Evolutionary conservation across 2,888 invertebrate genomes (phyloP).

Genomic region (Encarsia formosa): DNA sequence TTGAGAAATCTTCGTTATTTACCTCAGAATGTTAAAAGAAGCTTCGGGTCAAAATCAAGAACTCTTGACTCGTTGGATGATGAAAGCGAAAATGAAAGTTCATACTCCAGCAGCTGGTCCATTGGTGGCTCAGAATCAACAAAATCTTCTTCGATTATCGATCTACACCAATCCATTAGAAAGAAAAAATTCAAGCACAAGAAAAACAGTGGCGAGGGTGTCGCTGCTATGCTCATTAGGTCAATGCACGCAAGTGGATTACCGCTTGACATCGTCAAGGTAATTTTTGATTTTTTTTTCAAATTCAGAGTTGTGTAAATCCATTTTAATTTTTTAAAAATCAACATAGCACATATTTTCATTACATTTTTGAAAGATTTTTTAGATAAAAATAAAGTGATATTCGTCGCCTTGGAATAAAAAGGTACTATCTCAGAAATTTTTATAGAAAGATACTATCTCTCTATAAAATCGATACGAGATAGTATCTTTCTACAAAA

Average conservation of each 20-base stretch:
- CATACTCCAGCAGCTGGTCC: conserved; percentile 37
- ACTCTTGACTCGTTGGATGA: conserved; percentile 54
- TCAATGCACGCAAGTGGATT: conserved; percentile 53
- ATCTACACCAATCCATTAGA: conserved; percentile 30
- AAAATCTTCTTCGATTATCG: conserved; percentile 32
- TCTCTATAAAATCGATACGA: too few species aligned
- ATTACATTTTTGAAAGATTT: too few species aligned
- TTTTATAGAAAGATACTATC: too few species aligned
- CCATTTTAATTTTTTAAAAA: too few species aligned
- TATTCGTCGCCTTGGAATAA: too few species aligned
- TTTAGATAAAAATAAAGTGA: too few species aligned
- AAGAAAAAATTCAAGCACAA: conserved; percentile 37
- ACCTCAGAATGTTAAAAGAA: conserved; percentile 60
- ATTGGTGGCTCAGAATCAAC: conserved; percentile 35
- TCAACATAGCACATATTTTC: too few species aligned
- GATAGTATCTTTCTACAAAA: too few species aligned
- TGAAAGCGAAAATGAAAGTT: conserved; percentile 51
- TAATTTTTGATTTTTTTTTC: too few species aligned
- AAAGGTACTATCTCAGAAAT: too few species aligned
- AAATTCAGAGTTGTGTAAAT: too few species aligned
- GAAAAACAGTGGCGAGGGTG: conserved; percentile 57
- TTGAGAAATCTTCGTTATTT: conserved; percentile 63
- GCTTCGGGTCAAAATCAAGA: conserved; percentile 49
- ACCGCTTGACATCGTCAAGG: conserved; percentile 41
- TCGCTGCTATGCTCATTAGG: conserved; percentile 65